Base-by-base conservation (phyloP, 2,888 invertebrate species). In the Furcula furcula region DNA sequence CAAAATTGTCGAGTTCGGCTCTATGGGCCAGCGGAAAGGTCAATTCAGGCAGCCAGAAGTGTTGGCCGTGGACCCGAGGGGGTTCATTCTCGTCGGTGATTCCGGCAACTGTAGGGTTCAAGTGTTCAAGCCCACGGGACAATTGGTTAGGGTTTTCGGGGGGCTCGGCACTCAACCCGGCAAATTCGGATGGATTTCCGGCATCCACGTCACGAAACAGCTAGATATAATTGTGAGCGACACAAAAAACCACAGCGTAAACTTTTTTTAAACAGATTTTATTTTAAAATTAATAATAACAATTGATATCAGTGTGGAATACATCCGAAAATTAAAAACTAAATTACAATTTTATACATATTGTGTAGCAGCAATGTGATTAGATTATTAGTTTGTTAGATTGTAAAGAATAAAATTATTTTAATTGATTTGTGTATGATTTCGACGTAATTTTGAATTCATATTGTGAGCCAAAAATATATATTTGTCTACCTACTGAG, bases 81-180 rank as follows among this genome's bases (percentile, higher is more conserved):
- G 94, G 0, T 93, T 93, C 65, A 93, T 95, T 21, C 77, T 94
- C 0, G 94, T 95, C 0, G 95, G 94, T 0, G 95, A 95, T 66
- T 93, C 93, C 0, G 95, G 94, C 0, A 95, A 95, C 65, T 92
- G 92, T 21, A 84, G 95, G 3, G 88, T 95, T 0, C 95, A 95
- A 71, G 91, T 95, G 5, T 95, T 95, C 65, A 91, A 92, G 38
- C 91, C 92, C 0, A 91, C 92, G 36, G 95, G 95, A 3, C 90
- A 91, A 34, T 89, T 93, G 36, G 90, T 94, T 3, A 88, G 92
- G 46, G 90, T 91, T 11, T 92, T 94, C 57, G 94, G 94, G 0
- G 86, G 88, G 0, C 52, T 77, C 11, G 90, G 84, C 13, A 76
- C 66, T 0, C 80, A 80, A 29, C 70, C 80, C 1, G 86, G 90